Percentiles rank a stretch among this genome's conserved stretches.
phyloP scores from a whole-genome alignment of 2,797 vertebrate genomes.

The Phrynocephalus guinanensis region DNA sequence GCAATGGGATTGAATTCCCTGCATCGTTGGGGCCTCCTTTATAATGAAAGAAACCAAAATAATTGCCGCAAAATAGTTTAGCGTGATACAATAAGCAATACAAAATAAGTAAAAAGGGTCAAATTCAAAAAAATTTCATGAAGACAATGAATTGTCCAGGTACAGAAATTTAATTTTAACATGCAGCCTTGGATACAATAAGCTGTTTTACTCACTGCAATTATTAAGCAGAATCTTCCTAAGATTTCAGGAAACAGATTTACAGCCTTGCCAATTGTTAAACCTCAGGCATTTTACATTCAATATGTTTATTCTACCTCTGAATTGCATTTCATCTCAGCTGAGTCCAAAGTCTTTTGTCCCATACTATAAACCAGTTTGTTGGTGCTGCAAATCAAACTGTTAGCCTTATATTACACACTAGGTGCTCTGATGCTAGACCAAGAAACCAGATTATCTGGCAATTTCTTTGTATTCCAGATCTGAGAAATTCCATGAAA shows the following conservation, averaged over 20 bases:
- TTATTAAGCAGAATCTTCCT: no score
- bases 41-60: background rate
- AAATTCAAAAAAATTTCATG: background rate
- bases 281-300: no score
- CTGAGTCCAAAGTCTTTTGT: no score
- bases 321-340: no score
- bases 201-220: no score
- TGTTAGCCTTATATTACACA: background rate
- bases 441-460: background rate
- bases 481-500: slow-evolving; percentile 1
- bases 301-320: no score
- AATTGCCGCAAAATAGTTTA: background rate
- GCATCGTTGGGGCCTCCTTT: background rate
- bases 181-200: background rate
- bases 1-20: background rate
- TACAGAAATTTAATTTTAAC: background rate
- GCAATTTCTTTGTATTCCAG: slow-evolving; percentile 6
- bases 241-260: no score
- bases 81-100: background rate
- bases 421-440: background rate
- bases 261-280: background rate
- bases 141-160: background rate
- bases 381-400: background rate
- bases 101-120: background rate
- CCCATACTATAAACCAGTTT: background rate